These are phyloP conservation scores for Watsonalla cultraria DNA, from an alignment of 2,888 invertebrate genomes.

Conservation along the genomic window DNA sequence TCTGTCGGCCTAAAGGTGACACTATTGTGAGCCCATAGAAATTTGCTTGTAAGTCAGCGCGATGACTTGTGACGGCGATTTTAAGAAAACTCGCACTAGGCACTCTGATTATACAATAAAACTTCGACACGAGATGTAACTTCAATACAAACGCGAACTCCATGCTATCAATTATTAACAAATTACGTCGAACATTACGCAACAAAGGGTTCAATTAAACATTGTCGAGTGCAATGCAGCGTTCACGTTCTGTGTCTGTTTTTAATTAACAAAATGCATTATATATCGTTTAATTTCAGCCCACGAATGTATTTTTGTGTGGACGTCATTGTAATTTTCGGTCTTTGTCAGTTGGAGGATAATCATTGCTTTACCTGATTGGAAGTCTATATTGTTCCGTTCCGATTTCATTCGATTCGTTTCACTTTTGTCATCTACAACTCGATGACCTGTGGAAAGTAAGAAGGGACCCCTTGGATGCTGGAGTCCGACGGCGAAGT, in stretches of 20 bases:
- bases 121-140: background rate
- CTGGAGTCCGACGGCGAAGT: too few species aligned
- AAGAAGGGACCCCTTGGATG: too few species aligned
- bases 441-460: too few species aligned
- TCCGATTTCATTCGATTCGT: too few species aligned
- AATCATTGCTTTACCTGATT: background rate
- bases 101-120: too few species aligned
- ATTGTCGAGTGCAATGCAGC: conserved; percentile 19
- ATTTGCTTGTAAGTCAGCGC: too few species aligned
- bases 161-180: conserved; percentile 22
- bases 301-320: conserved; percentile 15
- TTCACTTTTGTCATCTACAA: too few species aligned
- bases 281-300: conserved; percentile 26
- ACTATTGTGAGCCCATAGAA: too few species aligned
- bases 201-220: conserved; percentile 34
- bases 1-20: too few species aligned
- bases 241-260: conserved; percentile 8
- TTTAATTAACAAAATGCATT: conserved; percentile 32
- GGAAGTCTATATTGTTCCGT: too few species aligned
- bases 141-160: conserved; percentile 8
- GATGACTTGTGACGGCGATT: too few species aligned
- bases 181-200: conserved; percentile 29
- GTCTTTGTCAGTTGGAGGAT: conserved; percentile 14
- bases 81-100: too few species aligned
- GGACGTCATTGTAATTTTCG: conserved; percentile 24